Base-by-base conservation (phyloP, 2,113 vertebrate species). In the Corythoichthys intestinalis region DNA sequence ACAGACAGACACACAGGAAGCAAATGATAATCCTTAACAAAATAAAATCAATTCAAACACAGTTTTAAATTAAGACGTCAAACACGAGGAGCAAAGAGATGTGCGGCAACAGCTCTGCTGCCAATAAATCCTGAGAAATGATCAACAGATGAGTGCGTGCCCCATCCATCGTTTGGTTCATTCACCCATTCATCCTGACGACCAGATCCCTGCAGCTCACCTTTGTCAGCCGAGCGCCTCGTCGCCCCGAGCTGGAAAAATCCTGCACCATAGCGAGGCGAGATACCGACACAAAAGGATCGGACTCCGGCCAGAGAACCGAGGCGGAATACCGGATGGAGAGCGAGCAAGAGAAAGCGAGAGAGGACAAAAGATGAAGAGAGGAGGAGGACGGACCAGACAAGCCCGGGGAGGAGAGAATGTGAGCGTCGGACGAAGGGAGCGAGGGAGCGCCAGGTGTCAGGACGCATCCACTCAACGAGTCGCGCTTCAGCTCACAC, bases 371-470 rank as follows among this genome's bases (percentile, higher is more conserved):
- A 78, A 78, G 76, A 82, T 48, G 56, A 72, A 73, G 76, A 65
- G 73, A 68, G 83, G 53, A 60, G 76, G 66, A 71, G 81, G 83
- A 72, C 6, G 54, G 71, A 65, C 79, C 80, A 85, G 86, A 86
- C 78, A 77, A 79, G 57, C 75, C 60, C 15, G 75, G 81, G 83
- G 84, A 86, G 86, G 83, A 83, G 71, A 84, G 86, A 75, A 85
- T 87, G 81, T 87, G 86, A 85, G 78, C 79, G 56, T 4, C 70
- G 86, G 60, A 77, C 79, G 56, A 50, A 71, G 86, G 60, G 59
- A 78, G 78, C 70, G 80, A 83, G 72, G 66, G 61, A 88, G 87
- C 80, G 46, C 83, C 85, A 90, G 87, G 89, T 91, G 90, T 88
- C 83, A 80, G 81, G 64, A 75, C 74, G 66, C 83, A 85, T 80